Evolutionary conservation across 2,888 invertebrate species (phyloP).

Genomic region (Unio pictorum): DNA sequence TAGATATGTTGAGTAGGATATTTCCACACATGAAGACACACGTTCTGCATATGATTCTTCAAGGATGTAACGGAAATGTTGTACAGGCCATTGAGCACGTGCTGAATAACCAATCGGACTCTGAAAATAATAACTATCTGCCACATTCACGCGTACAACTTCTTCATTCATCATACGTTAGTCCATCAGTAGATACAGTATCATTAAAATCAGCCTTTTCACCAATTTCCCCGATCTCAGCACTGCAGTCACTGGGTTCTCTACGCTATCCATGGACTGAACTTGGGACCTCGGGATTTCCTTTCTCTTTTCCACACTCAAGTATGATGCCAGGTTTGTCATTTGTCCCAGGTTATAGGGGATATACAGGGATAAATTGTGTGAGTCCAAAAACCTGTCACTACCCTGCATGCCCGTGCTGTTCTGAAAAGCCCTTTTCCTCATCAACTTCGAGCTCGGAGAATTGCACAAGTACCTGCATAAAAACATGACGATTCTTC

Average conservation of each 20-base stretch:
- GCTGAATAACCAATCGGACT: slow-evolving; percentile 63
- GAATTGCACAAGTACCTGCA: no score
- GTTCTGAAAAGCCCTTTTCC: slow-evolving; percentile 39
- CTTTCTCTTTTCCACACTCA: slow-evolving; percentile 55
- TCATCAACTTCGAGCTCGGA: slow-evolving; percentile 7
- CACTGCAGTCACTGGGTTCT: slow-evolving; percentile 45
- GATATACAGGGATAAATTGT: slow-evolving; percentile 38
- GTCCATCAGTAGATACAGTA: slow-evolving; percentile 3
- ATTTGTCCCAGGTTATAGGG: slow-evolving; percentile 42
- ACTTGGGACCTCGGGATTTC: slow-evolving; percentile 31
- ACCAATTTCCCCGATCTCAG: slow-evolving; percentile 56
- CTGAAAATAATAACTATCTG: slow-evolving; percentile 15
- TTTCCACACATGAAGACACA: slow-evolving; percentile 89
- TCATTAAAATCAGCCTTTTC: slow-evolving; percentile 68
- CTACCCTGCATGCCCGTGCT: slow-evolving; percentile 49
- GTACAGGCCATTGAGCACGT: slow-evolving; percentile 94
- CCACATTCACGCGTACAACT: slow-evolving; percentile 1
- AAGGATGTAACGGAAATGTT: slow-evolving; percentile 89
- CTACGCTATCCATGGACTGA: slow-evolving; percentile 51
- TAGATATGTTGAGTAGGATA: slow-evolving; percentile 89
- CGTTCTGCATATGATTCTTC: slow-evolving; percentile 89
- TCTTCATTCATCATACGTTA: no score
- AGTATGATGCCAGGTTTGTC: slow-evolving; percentile 49
- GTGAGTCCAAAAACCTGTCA: slow-evolving; percentile 15
- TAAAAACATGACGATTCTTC: no score